Evolutionary conservation across 2,888 invertebrate genomes (phyloP).

Genomic region (Epistrophe eligans): DNA sequence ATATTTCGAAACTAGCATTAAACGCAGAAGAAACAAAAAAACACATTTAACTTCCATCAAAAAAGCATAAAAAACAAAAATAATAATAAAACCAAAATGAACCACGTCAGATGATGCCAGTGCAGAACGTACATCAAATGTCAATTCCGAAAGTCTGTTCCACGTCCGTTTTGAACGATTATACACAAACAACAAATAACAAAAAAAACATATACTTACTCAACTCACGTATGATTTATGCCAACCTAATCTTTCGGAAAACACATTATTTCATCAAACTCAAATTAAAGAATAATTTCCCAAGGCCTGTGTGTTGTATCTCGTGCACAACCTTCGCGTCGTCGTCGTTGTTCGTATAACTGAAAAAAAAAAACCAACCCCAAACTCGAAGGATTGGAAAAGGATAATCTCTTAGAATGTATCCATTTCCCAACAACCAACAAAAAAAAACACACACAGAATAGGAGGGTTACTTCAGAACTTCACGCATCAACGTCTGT

Average conservation of each 20-base stretch:
- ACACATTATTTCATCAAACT: conserved; percentile 74
- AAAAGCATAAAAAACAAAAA: conserved; percentile 30
- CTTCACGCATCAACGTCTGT: conserved; percentile 39
- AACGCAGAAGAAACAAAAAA: not conserved
- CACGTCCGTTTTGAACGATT: conserved; percentile 16
- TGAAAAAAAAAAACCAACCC: not conserved
- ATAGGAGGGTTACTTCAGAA: conserved; percentile 13
- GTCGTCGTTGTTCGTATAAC: not conserved
- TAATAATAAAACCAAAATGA: conserved; percentile 47
- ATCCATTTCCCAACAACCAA: conserved; percentile 17
- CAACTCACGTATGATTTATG: conserved; percentile 62
- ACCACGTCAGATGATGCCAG: conserved; percentile 54
- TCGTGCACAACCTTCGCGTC: conserved; percentile 15
- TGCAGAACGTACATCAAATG: conserved; percentile 63
- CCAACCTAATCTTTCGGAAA: conserved; percentile 67
- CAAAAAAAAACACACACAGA: not conserved
- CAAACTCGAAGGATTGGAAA: conserved; percentile 23
- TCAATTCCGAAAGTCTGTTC: conserved; percentile 59
- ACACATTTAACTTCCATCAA: conserved; percentile 23
- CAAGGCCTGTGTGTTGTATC: conserved; percentile 22
- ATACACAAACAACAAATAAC: conserved; percentile 7
- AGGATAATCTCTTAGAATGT: conserved; percentile 41
- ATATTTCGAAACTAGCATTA: not conserved
- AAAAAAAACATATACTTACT: conserved; percentile 2
- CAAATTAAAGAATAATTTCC: conserved; percentile 73